Conservation (phyloP, 2,113 vertebrate species). For the Calyptomena viridis region DNA sequence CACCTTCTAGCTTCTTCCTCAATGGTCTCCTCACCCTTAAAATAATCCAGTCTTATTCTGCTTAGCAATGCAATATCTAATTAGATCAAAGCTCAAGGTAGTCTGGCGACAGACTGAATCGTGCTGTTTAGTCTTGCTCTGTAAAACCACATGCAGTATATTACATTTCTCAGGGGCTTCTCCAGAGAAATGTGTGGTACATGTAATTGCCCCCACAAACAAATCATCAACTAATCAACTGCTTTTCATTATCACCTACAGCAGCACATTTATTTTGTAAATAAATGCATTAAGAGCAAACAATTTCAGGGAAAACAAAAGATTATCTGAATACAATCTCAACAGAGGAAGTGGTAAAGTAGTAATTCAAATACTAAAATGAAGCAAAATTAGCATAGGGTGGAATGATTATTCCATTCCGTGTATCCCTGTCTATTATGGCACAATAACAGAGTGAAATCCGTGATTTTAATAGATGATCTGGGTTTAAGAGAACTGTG, state of each 20-base stretch:
- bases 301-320: slow-evolving; percentile 65
- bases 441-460: slow-evolving; percentile 46
- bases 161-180: slow-evolving; percentile 53
- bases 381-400: slow-evolving; percentile 46
- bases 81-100: slow-evolving; percentile 39
- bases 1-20: not conserved
- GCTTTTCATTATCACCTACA: slow-evolving; percentile 65
- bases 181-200: slow-evolving; percentile 13
- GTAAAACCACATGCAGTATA: slow-evolving; percentile 5
- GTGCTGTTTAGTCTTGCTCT: slow-evolving; percentile 10
- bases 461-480: slow-evolving; percentile 58
- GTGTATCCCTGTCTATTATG: slow-evolving; percentile 22
- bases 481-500: slow-evolving; percentile 42
- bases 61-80: slow-evolving; percentile 3
- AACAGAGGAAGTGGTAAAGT: slow-evolving; percentile 28
- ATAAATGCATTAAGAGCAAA: slow-evolving; percentile 61
- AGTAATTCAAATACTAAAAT: slow-evolving; percentile 54
- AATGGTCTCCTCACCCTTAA: not conserved
- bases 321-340: slow-evolving; percentile 13
- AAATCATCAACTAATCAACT: slow-evolving; percentile 65
- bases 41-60: not conserved
- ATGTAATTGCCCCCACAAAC: slow-evolving; percentile 65
- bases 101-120: not conserved
- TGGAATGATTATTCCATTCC: slow-evolving; percentile 47
- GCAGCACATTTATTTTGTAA: slow-evolving; percentile 59